Percentiles rank a stretch among this genome's conserved stretches.
Evolutionary conservation across 2,888 invertebrate genomes (phyloP).

Genomic region (Phengaris arion): DNA sequence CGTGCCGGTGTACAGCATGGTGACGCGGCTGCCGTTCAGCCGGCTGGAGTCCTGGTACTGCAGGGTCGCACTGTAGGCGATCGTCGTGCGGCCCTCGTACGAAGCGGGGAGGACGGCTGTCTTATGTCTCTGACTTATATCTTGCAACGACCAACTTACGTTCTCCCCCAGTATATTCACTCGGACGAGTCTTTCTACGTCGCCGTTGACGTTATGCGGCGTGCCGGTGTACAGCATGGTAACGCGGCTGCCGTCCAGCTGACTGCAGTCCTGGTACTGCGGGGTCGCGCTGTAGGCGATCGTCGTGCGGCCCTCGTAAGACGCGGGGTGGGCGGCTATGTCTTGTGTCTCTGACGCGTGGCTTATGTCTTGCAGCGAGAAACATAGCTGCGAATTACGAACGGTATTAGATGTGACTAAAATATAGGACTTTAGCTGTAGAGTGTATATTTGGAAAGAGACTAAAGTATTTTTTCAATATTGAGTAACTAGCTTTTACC

Average conservation of each 20-base stretch:
- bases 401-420: background rate
- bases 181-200: constrained; percentile 48
- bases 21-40: constrained; percentile 47
- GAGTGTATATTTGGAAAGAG: too few species aligned
- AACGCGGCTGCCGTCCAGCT: constrained; percentile 47
- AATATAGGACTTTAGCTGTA: too few species aligned
- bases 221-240: constrained; percentile 52
- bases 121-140: constrained; percentile 41
- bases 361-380: constrained; percentile 52
- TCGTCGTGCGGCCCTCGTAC: constrained; percentile 52
- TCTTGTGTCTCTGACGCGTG: constrained; percentile 54
- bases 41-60: constrained; percentile 45
- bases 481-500: too few species aligned
- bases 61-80: constrained; percentile 45
- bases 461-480: too few species aligned
- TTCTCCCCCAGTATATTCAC: constrained; percentile 53
- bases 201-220: constrained; percentile 45
- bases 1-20: constrained; percentile 52
- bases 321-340: constrained; percentile 51
- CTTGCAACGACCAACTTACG: constrained; percentile 42
- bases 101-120: constrained; percentile 52
- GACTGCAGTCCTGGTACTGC: constrained; percentile 45
- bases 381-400: constrained; percentile 51
- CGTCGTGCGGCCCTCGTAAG: constrained; percentile 54
- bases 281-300: constrained; percentile 46